phyloP scores from a whole-genome alignment of 2,888 invertebrate species.

The Pachydiplax longipennis region DNA sequence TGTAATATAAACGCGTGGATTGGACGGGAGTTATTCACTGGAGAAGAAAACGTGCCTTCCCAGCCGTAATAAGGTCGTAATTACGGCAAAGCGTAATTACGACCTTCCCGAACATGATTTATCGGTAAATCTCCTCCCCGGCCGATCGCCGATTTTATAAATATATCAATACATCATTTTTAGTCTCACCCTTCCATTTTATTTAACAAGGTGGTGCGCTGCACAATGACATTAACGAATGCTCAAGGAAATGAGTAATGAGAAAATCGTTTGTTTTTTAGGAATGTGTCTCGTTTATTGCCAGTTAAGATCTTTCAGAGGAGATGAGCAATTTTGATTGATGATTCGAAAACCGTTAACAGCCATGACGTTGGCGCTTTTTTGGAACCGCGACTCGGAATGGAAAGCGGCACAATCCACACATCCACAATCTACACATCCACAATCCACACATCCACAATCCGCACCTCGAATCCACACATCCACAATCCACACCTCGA shows the following conservation, averaged over 20 bases:
- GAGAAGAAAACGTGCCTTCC: not conserved
- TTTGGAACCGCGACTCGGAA: not conserved
- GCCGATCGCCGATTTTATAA: not conserved
- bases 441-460: too few species aligned
- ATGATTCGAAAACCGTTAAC: conserved; percentile 3
- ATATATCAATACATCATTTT: not conserved
- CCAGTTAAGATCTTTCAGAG: not conserved
- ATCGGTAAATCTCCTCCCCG: not conserved
- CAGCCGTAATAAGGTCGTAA: too few species aligned
- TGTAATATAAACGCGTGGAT: too few species aligned
- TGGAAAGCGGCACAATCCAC: not conserved
- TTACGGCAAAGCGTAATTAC: not conserved
- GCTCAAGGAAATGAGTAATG: not conserved
- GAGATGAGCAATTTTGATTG: not conserved
- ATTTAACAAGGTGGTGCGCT: not conserved
- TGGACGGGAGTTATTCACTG: too few species aligned
- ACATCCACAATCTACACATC: too few species aligned
- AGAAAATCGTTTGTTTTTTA: not conserved
- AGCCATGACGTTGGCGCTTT: conserved; percentile 29
- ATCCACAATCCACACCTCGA: too few species aligned
- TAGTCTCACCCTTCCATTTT: not conserved
- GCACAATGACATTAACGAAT: not conserved
- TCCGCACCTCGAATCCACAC: too few species aligned
- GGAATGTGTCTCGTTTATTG: not conserved
- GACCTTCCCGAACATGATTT: not conserved